These are phyloP conservation scores for Pedetes capensis DNA, from an alignment of 2,113 vertebrate species.

Conservation along the genomic window DNA sequence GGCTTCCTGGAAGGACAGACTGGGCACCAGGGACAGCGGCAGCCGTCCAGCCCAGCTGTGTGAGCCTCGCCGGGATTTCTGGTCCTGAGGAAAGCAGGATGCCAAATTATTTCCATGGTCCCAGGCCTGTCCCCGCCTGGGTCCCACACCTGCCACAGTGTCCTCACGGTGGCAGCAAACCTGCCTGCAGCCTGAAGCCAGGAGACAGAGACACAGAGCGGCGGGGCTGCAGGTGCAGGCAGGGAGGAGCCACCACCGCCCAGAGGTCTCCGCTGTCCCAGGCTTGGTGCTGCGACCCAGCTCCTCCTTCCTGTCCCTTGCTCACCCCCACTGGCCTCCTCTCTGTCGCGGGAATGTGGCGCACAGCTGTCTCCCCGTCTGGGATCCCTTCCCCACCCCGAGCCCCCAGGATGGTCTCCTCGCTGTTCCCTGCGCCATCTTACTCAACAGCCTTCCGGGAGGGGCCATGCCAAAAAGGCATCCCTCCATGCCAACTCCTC, in stretches of 20 bases:
- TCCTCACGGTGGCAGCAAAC: not conserved
- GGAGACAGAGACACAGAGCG: not conserved
- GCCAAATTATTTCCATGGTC: not conserved
- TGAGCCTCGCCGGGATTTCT: rapidly evolving
- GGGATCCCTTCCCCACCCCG: not conserved
- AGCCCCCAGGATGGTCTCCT: not conserved
- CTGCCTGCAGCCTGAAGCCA: not conserved
- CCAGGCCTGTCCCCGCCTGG: not conserved
- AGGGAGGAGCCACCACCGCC: too few relatives aligned
- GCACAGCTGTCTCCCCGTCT: not conserved
- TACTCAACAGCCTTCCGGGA: not conserved
- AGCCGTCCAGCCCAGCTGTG: rapidly evolving
- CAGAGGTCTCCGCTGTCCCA: not conserved
- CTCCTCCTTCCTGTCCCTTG: not conserved
- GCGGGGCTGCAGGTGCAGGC: not conserved
- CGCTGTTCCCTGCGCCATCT: not conserved
- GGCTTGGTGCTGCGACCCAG: not conserved
- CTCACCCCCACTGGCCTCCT: not conserved
- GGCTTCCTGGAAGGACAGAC: not conserved
- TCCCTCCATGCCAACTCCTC: not conserved
- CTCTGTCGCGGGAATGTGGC: not conserved
- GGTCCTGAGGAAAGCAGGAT: not conserved
- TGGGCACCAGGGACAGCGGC: too few relatives aligned
- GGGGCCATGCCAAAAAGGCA: not conserved
- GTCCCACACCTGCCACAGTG: not conserved